A percentile compares a stretch with the other conserved stretches of the same genome.
phyloP scores from a whole-genome alignment of 1,140 invertebrate genomes.

The Drosophila eugracilis region DNA sequence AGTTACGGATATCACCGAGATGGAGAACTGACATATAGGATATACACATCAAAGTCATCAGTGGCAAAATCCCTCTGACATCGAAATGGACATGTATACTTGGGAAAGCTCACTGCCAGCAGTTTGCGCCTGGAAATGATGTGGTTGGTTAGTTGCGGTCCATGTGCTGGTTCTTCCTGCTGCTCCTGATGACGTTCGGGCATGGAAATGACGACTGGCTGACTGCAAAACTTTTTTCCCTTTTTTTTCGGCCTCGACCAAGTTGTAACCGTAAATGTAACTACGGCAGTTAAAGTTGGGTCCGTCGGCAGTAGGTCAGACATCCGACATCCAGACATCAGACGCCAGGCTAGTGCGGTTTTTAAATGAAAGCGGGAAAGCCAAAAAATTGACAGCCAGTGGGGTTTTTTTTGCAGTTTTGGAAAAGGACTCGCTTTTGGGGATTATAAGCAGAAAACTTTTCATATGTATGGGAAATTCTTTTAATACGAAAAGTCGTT shows the following conservation, averaged over 20 bases:
- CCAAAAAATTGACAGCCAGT: background rate
- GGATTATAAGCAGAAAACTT: background rate
- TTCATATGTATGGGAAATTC: background rate
- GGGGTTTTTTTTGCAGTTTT: background rate
- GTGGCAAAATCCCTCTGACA: constrained; percentile 20
- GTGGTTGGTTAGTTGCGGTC: constrained; percentile 68
- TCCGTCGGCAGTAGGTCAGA: constrained; percentile 46
- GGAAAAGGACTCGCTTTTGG: background rate
- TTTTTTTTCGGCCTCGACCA: constrained; percentile 13
- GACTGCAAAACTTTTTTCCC: constrained; percentile 21
- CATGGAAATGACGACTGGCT: constrained; percentile 39
- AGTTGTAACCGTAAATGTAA: constrained; percentile 25
- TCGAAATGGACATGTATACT: constrained; percentile 21
- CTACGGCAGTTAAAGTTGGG: constrained; percentile 30
- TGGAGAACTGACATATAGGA: background rate
- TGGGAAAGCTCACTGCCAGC: constrained; percentile 34
- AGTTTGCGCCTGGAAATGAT: constrained; percentile 75
- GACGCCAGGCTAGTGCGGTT: constrained; percentile 14
- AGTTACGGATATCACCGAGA: no score
- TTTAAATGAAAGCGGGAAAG: constrained; percentile 33
- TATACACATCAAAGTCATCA: constrained; percentile 32
- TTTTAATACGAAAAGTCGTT: no score
- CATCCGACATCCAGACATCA: constrained; percentile 27
- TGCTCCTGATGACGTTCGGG: constrained; percentile 19
- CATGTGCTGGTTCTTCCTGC: constrained; percentile 41